Conservation (phyloP, 2,888 invertebrate genomes). For the Clistopyga incitator region DNA sequence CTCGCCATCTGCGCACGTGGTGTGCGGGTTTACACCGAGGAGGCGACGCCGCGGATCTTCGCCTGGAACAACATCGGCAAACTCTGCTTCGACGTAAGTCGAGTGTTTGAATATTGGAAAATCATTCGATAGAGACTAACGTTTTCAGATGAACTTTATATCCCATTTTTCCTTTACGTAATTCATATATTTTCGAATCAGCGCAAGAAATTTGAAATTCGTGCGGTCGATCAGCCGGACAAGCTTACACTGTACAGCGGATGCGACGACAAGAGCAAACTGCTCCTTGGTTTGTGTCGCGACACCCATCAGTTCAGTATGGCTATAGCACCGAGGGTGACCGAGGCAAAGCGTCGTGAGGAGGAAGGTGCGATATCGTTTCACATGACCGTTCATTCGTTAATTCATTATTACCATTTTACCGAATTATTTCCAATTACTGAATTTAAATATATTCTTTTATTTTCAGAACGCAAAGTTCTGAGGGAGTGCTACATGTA, state of each 20-base stretch:
- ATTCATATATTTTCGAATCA: constrained; percentile 77
- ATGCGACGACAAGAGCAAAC: constrained; percentile 97
- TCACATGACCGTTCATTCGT: neutral
- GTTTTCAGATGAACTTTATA: too few relatives aligned
- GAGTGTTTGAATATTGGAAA: neutral
- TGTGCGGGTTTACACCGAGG: constrained; percentile 93
- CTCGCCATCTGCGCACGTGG: constrained; percentile 97
- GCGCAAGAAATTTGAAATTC: constrained; percentile 98
- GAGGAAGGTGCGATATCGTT: constrained; percentile 88
- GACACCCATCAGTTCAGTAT: constrained; percentile 98
- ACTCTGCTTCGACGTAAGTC: constrained; percentile 93
- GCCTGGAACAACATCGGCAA: constrained; percentile 98
- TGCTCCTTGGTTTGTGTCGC: constrained; percentile 93
- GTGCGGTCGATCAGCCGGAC: constrained; percentile 92
- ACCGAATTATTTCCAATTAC: neutral
- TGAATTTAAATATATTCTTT: constrained; percentile 58
- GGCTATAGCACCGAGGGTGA: constrained; percentile 94
- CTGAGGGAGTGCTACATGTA: constrained; percentile 91
- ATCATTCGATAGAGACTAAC: too few relatives aligned
- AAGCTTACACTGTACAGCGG: constrained; percentile 95
- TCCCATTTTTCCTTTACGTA: neutral
- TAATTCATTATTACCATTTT: constrained; percentile 19
- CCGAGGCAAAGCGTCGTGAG: constrained; percentile 92
- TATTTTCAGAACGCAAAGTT: constrained; percentile 86
- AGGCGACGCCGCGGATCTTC: constrained; percentile 87